Conservation (phyloP, 2,888 invertebrate genomes). For the Tenthredo mesomela region DNA sequence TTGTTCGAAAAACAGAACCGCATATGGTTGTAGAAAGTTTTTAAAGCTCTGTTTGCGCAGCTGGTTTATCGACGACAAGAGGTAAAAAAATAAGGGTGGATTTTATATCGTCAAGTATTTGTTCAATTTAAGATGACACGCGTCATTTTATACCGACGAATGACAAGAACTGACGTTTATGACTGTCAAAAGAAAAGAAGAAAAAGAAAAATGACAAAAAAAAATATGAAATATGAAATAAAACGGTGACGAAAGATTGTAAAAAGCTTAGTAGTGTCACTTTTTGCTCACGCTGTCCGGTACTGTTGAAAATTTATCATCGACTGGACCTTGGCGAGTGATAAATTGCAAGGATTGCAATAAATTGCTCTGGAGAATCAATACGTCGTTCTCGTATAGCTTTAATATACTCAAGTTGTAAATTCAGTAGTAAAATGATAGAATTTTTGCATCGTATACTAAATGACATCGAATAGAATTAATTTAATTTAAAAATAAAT, state of each 20-base stretch:
- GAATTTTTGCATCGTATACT: neutral
- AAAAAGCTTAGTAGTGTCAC: neutral
- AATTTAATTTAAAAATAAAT: neutral
- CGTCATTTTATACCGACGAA: neutral
- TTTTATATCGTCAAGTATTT: neutral
- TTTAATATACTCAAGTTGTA: neutral
- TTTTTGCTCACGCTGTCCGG: neutral
- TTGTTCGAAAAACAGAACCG: neutral
- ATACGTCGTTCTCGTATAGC: neutral
- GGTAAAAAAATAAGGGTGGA: neutral
- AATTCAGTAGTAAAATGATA: neutral
- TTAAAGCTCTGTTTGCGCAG: neutral
- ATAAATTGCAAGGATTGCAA: constrained; percentile 40
- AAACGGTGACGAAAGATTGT: neutral
- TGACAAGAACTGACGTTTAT: neutral
- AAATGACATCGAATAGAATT: neutral
- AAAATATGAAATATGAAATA: neutral
- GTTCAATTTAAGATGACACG: constrained; percentile 12
- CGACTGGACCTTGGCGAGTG: constrained; percentile 9
- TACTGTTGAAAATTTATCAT: constrained; percentile 14
- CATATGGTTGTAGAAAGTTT: neutral
- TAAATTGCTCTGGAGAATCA: neutral
- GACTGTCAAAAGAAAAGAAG: neutral
- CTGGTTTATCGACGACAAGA: neutral
- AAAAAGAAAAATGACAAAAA: neutral